phyloP scores from a whole-genome alignment of 1,140 invertebrate genomes.

The Asbolus verrucosus region DNA sequence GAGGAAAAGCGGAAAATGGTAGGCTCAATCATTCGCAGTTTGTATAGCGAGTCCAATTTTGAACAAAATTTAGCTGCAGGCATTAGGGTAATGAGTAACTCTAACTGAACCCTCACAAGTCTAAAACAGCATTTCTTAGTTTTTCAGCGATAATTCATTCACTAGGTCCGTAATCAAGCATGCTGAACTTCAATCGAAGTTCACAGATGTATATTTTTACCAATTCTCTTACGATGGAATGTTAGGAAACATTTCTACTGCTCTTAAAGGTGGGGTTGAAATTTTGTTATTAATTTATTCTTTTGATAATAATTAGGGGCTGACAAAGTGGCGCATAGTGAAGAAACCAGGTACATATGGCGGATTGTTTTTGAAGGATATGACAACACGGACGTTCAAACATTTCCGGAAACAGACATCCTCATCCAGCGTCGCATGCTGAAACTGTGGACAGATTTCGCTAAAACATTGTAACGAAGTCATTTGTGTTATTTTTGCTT shows the following conservation, averaged over 20 bases:
- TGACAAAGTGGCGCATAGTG: conserved; percentile 18
- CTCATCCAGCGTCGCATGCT: conserved; percentile 10
- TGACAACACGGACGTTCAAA: neutral
- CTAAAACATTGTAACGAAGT: conserved; percentile 29
- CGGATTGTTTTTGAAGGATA: neutral
- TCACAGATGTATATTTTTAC: conserved; percentile 40
- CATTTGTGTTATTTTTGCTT: neutral
- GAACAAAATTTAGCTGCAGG: neutral
- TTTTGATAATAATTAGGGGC: neutral
- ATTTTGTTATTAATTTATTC: neutral
- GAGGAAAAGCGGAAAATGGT: neutral
- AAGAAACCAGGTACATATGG: conserved; percentile 37
- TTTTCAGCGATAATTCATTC: conserved; percentile 45
- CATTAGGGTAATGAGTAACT: neutral
- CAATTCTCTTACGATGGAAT: conserved; percentile 45
- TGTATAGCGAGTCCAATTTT: conserved; percentile 9
- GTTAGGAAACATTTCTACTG: neutral
- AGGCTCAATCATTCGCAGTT: neutral
- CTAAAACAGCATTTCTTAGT: conserved; percentile 36
- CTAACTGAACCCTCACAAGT: conserved; percentile 1
- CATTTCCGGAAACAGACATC: conserved; percentile 18
- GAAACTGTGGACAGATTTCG: conserved; percentile 43
- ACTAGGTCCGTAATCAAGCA: conserved; percentile 39
- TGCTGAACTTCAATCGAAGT: conserved; percentile 37
- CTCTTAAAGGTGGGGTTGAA: neutral